Conservation (phyloP, 1,140 invertebrate genomes). For the Listronotus oregonensis region DNA sequence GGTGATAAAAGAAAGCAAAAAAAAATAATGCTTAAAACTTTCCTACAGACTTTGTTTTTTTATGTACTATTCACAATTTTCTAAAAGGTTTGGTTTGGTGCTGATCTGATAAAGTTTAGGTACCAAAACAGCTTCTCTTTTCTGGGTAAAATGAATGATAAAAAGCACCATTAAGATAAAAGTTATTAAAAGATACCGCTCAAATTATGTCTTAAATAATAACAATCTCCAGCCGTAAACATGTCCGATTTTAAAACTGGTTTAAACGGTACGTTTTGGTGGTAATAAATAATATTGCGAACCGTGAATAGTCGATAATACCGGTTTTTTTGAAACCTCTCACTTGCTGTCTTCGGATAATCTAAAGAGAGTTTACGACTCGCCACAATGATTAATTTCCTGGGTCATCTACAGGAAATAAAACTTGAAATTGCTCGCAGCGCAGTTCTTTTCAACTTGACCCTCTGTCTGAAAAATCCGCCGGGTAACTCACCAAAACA, state of each 20-base stretch:
- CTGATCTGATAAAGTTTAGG: too few species aligned
- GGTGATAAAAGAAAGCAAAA: too few species aligned
- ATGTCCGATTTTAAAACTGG: background rate
- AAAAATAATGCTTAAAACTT: too few species aligned
- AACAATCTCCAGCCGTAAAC: too few species aligned
- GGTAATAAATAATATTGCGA: background rate
- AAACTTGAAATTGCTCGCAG: conserved; percentile 1
- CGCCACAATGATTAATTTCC: conserved; percentile 3
- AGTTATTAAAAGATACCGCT: too few species aligned
- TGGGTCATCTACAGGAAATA: conserved; percentile 15
- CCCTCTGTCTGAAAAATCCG: conserved; percentile 17
- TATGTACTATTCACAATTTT: too few species aligned
- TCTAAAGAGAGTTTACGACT: background rate
- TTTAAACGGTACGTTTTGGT: background rate
- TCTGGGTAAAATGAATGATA: too few species aligned
- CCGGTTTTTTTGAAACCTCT: background rate
- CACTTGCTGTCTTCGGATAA: background rate
- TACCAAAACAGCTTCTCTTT: too few species aligned
- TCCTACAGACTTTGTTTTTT: too few species aligned
- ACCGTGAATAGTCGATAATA: background rate
- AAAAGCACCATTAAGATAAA: too few species aligned
- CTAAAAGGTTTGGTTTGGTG: too few species aligned
- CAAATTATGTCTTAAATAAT: too few species aligned
- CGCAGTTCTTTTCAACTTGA: conserved; percentile 16
- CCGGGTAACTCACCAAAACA: conserved; percentile 14